Base-by-base conservation (phyloP, 2,797 vertebrate species). In the Sebastes hubbsi region DNA sequence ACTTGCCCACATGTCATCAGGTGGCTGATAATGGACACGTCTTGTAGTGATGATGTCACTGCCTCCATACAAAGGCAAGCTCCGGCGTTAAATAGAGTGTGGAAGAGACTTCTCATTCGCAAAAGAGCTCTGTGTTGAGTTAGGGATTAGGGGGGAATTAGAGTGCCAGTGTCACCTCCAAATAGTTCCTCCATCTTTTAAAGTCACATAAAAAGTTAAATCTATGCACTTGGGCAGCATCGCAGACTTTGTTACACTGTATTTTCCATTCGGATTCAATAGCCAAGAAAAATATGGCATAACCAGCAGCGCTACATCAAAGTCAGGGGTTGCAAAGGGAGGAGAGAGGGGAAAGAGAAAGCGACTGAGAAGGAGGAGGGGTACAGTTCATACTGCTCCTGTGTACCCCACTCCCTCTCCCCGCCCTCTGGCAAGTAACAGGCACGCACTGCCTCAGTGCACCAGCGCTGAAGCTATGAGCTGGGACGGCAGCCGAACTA, bases 221-320 rank as follows among this genome's bases (percentile, higher is more conserved):
- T 84, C 87, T 84, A 83, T 88, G 92, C 77, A 85, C 88, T 94
- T 82, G 92, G 92, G 93, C 93, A 87, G 88, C 76, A 85, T 91
- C 73, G 52, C 94, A 93, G 95, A 94, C 93, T 94, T 93, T 84
- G 87, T 89, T 95, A 93, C 95, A 95, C 93, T 96, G 95, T 87
- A 95, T 96, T 97, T 97, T 97, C 97, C 96, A 95, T 88, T 76
- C 70, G 4, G 73, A 34, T 71, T 63, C 72, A 80, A 94, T 77
- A 61, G 96, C 97, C 97, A 97, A 97, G 92, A 95, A 96, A 96
- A 97, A 97, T 94, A 96, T 94, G 92, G 95, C 95, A 95, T 94
- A 93, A 95, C 90, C 93, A 92, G 82, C 93, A 90, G 83, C 84
- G 91, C 91, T 92, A 96, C 96, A 96, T 98, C 96, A 97, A 97